These are phyloP conservation scores for Lacanobia wlatinum DNA, from an alignment of 2,888 invertebrate genomes.

Conservation along the genomic window DNA sequence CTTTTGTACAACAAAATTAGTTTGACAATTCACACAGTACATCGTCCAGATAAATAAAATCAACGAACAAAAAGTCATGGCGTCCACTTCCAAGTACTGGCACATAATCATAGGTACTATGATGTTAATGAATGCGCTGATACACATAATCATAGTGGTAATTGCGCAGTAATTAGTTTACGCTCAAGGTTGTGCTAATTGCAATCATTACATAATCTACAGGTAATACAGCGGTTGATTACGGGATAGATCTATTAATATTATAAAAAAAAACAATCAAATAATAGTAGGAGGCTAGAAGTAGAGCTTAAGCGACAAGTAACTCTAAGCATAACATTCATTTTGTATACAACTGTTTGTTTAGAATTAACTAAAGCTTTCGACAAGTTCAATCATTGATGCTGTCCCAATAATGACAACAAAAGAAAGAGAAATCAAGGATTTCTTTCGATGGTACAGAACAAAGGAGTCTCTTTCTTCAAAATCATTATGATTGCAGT, in stretches of 20 bases:
- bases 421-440: not conserved
- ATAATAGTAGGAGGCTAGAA: not conserved
- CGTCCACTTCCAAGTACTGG: not conserved
- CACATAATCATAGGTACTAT: slow-evolving; percentile 27
- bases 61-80: slow-evolving; percentile 20
- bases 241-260: not conserved
- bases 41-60: slow-evolving; percentile 5
- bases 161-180: slow-evolving; percentile 47
- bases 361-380: slow-evolving; percentile 18
- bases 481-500: not conserved
- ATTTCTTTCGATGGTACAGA: not conserved
- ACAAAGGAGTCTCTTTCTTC: not conserved
- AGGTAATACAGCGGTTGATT: not conserved
- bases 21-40: not conserved
- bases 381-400: not conserved
- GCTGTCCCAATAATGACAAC: not conserved
- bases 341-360: not conserved
- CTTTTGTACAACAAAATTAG: slow-evolving; percentile 1
- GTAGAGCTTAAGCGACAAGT: not conserved
- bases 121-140: slow-evolving; percentile 26
- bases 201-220: slow-evolving; percentile 33
- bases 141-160: slow-evolving; percentile 33
- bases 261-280: not conserved
- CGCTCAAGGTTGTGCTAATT: slow-evolving; percentile 42
- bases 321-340: not conserved